phyloP scores from a whole-genome alignment of 2,888 invertebrate genomes.

The Meta bourneti region DNA sequence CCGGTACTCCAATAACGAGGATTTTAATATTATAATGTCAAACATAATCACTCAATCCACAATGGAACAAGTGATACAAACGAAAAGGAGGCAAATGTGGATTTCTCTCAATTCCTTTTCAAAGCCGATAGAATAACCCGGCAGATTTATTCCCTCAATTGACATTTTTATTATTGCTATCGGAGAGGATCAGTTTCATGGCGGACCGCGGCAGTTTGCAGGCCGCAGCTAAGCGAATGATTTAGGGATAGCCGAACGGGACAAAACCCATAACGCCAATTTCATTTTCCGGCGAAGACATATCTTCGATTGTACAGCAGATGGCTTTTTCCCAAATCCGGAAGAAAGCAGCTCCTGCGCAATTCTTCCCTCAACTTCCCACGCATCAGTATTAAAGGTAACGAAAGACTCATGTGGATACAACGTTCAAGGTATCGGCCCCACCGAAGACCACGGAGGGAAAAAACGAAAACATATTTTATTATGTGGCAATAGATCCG shows the following conservation, averaged over 20 bases:
- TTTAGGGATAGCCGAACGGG: neutral
- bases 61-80: no score
- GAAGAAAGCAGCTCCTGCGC: conserved; percentile 1
- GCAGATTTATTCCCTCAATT: no score
- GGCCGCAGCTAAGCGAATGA: neutral
- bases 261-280: neutral
- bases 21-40: no score
- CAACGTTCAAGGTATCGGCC: conserved; percentile 36
- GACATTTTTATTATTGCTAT: no score
- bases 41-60: no score
- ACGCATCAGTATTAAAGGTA: conserved; percentile 10
- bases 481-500: conserved; percentile 50
- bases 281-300: conserved; percentile 26
- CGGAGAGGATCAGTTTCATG: neutral
- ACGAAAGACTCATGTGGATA: conserved; percentile 29
- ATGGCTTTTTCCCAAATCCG: conserved; percentile 33
- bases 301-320: conserved; percentile 23
- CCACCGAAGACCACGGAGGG: neutral
- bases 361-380: neutral
- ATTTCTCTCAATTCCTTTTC: no score
- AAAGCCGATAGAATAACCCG: no score
- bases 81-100: no score
- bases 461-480: conserved; percentile 57
- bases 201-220: neutral
- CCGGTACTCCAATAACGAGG: no score